Evolutionary conservation across 2,113 vertebrate genomes (phyloP), one percentile per base, ranked within the genome.

Genomic region (Heptranchias perlo): DNA sequence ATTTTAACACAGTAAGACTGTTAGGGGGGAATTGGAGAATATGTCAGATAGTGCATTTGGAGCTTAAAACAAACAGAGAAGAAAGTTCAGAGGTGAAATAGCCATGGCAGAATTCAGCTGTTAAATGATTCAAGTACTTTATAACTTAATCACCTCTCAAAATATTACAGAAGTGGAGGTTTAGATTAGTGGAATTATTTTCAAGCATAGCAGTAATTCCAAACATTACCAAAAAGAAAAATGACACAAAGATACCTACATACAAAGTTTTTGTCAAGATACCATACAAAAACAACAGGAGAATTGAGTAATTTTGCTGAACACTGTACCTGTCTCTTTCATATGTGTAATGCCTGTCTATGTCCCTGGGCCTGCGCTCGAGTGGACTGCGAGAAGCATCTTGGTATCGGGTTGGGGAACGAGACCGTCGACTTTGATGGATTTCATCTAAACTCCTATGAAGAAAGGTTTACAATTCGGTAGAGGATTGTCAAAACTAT

Each of bases 361-460:
- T 97, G 94, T 99, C 98, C 97, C 98, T 98, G 95, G 98, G 98
- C 97, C 97, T 98, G 96, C 97, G 97, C 96, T 98, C 98, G 96
- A 97, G 97, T 96, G 98, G 98, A 97, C 98, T 98, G 97, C 98
- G 97, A 97, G 98, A 99, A 97, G 98, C 97, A 98, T 99, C 98
- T 89, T 98, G 98, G 98, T 99, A 98, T 97, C 97, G 98, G 96
- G 98, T 98, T 96, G 99, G 99, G 96, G 99, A 99, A 96, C 98
- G 98, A 97, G 98, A 99, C 96, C 98, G 98, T 97, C 98, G 98
- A 96, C 98, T 99, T 97, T 99, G 99, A 98, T 99, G 99, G 97
- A 99, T 99, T 99, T 99, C 99, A 98, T 99, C 99, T 97, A 99
- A 98, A 97, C 99, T 99, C 98, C 99, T 99, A 97, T 96, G 97